phyloP scores from a whole-genome alignment of 2,797 vertebrate species.

The Echiichthys vipera region DNA sequence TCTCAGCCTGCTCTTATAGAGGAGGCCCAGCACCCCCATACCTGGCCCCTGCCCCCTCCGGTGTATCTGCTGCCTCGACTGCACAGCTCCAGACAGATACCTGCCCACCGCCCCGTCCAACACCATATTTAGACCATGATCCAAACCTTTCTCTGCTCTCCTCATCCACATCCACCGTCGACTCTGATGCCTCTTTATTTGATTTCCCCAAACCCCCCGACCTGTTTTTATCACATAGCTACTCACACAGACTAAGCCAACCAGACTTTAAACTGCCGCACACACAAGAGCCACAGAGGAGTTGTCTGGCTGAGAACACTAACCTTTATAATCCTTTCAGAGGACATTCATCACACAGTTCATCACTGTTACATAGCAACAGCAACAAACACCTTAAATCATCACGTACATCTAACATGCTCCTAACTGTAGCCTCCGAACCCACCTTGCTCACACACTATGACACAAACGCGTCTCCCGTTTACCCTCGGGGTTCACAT shows the following conservation, averaged over 20 bases:
- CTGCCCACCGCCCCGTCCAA: slow-evolving; percentile 7
- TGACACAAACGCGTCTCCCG: background rate
- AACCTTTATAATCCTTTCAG: slow-evolving; percentile 43
- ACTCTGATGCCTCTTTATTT: slow-evolving; percentile 25
- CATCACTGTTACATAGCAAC: slow-evolving; percentile 38
- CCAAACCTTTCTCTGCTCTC: slow-evolving; percentile 13
- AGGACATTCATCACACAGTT: slow-evolving; percentile 53
- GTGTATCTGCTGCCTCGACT: slow-evolving; percentile 60
- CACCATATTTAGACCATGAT: slow-evolving; percentile 2
- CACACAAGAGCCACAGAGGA: slow-evolving; percentile 46
- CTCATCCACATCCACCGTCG: slow-evolving; percentile 28
- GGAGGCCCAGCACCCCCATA: slow-evolving; percentile 76
- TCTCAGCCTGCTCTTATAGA: slow-evolving; percentile 43
- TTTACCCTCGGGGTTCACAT: slow-evolving; percentile 48
- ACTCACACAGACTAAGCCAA: slow-evolving; percentile 10
- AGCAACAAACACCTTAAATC: slow-evolving; percentile 17
- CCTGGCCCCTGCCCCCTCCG: slow-evolving; percentile 77
- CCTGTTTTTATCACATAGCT: slow-evolving; percentile 47
- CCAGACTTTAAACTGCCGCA: slow-evolving; percentile 40
- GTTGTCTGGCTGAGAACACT: slow-evolving; percentile 9
- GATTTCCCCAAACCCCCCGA: slow-evolving; percentile 58
- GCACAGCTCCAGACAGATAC: slow-evolving; percentile 51
- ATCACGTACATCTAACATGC: slow-evolving; percentile 13
- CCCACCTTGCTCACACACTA: slow-evolving; percentile 47
- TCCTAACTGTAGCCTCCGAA: slow-evolving; percentile 71